Percentiles rank a stretch among this genome's conserved stretches.
Evolutionary conservation across 2,797 vertebrate genomes (phyloP).

Genomic region (Sebastolobus altivelis): DNA sequence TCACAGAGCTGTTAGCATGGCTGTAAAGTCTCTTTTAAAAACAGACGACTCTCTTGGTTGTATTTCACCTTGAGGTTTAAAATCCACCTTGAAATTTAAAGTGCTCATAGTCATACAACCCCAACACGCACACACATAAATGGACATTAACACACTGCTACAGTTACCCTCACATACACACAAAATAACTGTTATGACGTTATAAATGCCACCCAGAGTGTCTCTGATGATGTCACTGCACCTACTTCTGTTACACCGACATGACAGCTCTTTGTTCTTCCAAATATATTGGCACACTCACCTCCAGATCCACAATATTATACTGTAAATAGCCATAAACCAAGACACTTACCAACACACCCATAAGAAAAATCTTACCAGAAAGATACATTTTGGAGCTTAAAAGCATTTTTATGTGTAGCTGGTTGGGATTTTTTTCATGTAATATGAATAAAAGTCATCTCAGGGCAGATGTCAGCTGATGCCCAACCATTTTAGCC

Average conservation of each 20-base stretch:
- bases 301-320: background rate
- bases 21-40: constrained; percentile 16
- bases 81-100: constrained; percentile 42
- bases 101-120: background rate
- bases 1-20: too few relatives aligned
- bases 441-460: constrained; percentile 23
- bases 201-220: constrained; percentile 50
- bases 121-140: constrained; percentile 7
- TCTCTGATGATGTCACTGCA: constrained; percentile 56
- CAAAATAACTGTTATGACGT: constrained; percentile 32
- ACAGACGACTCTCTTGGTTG: background rate
- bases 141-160: background rate
- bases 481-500: constrained; percentile 31
- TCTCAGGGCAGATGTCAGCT: constrained; percentile 43
- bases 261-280: constrained; percentile 39
- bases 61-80: constrained; percentile 44
- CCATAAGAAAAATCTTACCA: background rate
- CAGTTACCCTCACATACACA: background rate
- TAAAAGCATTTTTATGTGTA: constrained; percentile 15
- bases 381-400: background rate
- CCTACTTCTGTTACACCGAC: constrained; percentile 38
- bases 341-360: background rate
- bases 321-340: background rate
- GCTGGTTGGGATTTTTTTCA: constrained; percentile 7
- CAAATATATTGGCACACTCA: constrained; percentile 12